Conservation (phyloP, 2,888 invertebrate species). For the Drosophila mercatorum region DNA sequence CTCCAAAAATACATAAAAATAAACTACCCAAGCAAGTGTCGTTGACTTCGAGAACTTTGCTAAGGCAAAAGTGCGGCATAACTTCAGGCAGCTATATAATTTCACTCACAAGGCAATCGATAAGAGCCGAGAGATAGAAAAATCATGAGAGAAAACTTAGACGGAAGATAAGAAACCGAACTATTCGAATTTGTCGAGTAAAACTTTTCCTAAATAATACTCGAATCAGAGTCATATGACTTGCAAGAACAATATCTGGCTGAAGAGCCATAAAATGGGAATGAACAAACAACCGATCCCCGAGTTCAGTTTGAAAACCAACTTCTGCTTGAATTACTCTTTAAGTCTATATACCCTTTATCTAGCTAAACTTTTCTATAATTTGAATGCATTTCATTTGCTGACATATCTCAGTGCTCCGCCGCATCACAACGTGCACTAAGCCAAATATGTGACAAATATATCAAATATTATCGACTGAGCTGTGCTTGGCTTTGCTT, state of each 20-base stretch:
- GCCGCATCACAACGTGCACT: constrained; percentile 27
- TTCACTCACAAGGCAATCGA: constrained; percentile 1
- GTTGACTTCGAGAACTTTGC: constrained; percentile 29
- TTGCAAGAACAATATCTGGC: neutral
- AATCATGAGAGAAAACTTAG: neutral
- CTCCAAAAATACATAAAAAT: constrained; percentile 3
- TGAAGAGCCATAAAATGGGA: neutral
- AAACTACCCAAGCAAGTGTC: constrained; percentile 24
- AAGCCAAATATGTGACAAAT: constrained; percentile 33
- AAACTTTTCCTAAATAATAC: neutral
- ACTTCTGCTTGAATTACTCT: too few species aligned
- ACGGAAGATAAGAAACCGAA: constrained; percentile 10
- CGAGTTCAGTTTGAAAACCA: too few species aligned
- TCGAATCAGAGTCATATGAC: constrained; percentile 1
- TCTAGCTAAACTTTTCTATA: neutral
- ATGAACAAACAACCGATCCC: neutral
- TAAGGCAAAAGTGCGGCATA: constrained; percentile 33
- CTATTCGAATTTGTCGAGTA: neutral
- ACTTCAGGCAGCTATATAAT: constrained; percentile 33
- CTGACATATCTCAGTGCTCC: neutral
- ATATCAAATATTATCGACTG: neutral
- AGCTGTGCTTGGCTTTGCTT: constrained; percentile 3
- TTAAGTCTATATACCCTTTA: too few species aligned
- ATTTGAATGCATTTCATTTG: constrained; percentile 17
- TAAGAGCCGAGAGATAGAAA: neutral